Conservation (phyloP, 35 echinoderm and acorn worm species). For the Amphiura filiformis region DNA sequence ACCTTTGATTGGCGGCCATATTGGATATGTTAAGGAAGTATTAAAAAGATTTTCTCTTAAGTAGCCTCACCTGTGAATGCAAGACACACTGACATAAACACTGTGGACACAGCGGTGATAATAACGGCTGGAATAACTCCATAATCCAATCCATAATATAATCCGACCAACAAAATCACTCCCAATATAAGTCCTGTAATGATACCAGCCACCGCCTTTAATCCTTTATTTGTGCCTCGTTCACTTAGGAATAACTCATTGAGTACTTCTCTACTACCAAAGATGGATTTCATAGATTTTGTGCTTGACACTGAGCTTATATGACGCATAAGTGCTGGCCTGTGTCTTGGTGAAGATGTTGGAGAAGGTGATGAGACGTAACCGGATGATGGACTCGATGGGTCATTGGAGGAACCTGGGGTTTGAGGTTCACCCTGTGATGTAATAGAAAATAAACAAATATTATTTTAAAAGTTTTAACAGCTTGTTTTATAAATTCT, state of each 20-base stretch:
- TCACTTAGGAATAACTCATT: conserved; percentile 80
- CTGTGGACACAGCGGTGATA: conserved; percentile 54
- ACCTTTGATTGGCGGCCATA: too few relatives aligned
- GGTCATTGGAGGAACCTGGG: not conserved
- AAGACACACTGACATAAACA: conserved; percentile 63
- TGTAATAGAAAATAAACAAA: too few relatives aligned
- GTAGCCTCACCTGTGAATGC: conserved; percentile 90
- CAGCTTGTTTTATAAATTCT: too few relatives aligned
- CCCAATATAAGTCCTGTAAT: conserved; percentile 67
- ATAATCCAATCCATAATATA: conserved; percentile 75
- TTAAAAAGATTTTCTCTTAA: too few relatives aligned
- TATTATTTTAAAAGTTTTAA: too few relatives aligned
- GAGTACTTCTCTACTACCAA: conserved; percentile 50
- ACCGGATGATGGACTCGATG: not conserved
- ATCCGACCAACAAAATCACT: conserved; percentile 54
- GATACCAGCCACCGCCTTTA: conserved; percentile 69
- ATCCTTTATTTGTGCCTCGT: conserved; percentile 41
- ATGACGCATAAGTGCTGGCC: not conserved
- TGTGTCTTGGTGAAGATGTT: conserved; percentile 11
- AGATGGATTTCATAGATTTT: conserved; percentile 32
- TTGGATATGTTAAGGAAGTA: too few relatives aligned
- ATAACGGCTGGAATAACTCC: conserved; percentile 37
- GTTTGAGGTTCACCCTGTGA: not conserved
- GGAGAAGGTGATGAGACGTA: conserved; percentile 19
- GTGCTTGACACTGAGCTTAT: conserved; percentile 46